Conservation (phyloP, 1,140 invertebrate genomes). For the Ooceraea biroi region DNA sequence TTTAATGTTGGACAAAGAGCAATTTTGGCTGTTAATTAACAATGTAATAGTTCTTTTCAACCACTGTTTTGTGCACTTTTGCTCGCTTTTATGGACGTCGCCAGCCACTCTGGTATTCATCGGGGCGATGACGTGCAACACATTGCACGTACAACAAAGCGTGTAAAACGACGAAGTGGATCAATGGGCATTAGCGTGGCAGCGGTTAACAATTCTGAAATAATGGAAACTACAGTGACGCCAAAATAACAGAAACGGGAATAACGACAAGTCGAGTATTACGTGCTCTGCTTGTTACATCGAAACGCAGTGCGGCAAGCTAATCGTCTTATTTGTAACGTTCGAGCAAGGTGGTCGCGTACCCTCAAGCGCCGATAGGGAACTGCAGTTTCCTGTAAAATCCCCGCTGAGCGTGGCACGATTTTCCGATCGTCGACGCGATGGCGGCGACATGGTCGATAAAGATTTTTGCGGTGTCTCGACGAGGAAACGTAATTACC, state of each 20-base stretch:
- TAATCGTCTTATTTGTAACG: conserved; percentile 56
- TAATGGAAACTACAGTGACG: conserved; percentile 39
- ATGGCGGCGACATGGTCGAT: background rate
- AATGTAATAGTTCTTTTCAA: background rate
- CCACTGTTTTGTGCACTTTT: background rate
- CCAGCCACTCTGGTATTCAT: background rate
- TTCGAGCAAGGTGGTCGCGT: conserved; percentile 4
- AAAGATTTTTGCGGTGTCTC: background rate
- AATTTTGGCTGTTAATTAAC: background rate
- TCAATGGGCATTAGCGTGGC: conserved; percentile 14
- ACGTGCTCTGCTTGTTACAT: conserved; percentile 19
- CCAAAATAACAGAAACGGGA: conserved; percentile 31
- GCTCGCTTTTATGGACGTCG: background rate
- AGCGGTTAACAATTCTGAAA: conserved; percentile 28
- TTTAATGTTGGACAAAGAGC: background rate
- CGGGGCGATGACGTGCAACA: conserved; percentile 12
- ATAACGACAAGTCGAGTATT: conserved; percentile 25
- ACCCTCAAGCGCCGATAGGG: background rate
- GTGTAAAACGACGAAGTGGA: background rate
- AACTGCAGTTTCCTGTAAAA: background rate
- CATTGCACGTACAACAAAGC: conserved; percentile 1
- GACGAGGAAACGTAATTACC: background rate
- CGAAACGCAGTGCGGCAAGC: conserved; percentile 16
- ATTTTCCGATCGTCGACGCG: conserved; percentile 25
- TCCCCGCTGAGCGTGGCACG: background rate